A percentile compares a stretch with the other conserved stretches of the same genome.
These are phyloP conservation scores for Bellardia pandia DNA, from an alignment of 2,888 invertebrate species.

Conservation along the genomic window DNA sequence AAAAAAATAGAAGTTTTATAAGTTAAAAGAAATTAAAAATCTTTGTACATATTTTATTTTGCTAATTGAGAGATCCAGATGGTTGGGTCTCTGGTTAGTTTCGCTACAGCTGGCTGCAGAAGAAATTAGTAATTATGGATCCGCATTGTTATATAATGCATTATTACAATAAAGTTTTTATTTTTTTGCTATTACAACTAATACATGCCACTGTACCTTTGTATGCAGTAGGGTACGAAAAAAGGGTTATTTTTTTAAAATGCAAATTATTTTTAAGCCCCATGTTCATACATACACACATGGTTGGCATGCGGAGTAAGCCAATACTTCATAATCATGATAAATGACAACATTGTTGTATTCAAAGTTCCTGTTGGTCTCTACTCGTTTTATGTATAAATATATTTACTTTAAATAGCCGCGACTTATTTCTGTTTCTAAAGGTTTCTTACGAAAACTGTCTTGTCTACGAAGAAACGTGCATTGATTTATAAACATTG, in stretches of 20 bases:
- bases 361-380: slow-evolving; percentile 45
- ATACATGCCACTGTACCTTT: background rate
- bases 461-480: slow-evolving; percentile 18
- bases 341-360: slow-evolving; percentile 59
- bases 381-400: background rate
- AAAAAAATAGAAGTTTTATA: no score
- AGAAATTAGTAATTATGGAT: no score
- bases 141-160: no score
- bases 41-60: no score
- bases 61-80: no score
- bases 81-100: no score
- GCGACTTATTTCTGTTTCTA: slow-evolving; percentile 27
- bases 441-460: slow-evolving; percentile 12
- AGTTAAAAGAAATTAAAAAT: no score
- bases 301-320: slow-evolving; percentile 11
- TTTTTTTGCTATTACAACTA: no score
- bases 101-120: no score
- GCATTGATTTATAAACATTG: slow-evolving; percentile 15
- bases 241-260: slow-evolving; percentile 43
- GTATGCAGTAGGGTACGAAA: slow-evolving; percentile 1
- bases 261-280: slow-evolving; percentile 18
- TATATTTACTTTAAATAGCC: slow-evolving; percentile 19
- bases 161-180: no score
- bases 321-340: slow-evolving; percentile 48
- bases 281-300: slow-evolving; percentile 4